Base-by-base conservation (phyloP, 2,113 vertebrate species). In the Bos javanicus region DNA sequence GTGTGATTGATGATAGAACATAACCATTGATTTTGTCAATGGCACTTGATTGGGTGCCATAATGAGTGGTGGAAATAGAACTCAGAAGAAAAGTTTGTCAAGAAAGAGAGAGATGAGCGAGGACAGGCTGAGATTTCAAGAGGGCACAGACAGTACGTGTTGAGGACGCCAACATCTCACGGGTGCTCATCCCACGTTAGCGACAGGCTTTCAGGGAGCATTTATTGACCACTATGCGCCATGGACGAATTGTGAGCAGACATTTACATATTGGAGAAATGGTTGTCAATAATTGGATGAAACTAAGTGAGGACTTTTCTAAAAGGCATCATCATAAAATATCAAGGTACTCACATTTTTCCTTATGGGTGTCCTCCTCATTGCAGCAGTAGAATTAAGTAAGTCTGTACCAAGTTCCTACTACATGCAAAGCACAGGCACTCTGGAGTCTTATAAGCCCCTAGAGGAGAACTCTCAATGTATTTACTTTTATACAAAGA, bases 21-120 rank as follows among this genome's bases (percentile, higher is more conserved):
- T 78, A 95, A 60, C 94, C 57, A 84, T 93, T 94, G 83, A 96
- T 97, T 97, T 97, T 95, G 48, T 94, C 93, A 84, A 36, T 95
- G 91, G 17, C 39, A 52, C 78, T 95, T 95, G 93, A 95, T 81
- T 97, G 85, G 54, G 71, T 71, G 12, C 83, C 67, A 62, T 94
- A 96, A 92, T 62, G 43, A 87, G 33, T 52, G 3, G 39, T 93
- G 26, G 60, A 71, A 97, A 93, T 92, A 96, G 81, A 98, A 88
- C 83, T 52, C 48, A 94, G 94, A 97, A 60, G 43, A 97, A 88
- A 60, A 91, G 46, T 86, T 90, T 78, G 30, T 56, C 60, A 84
- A 94, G 50, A 78, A 30, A 94, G 39, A 60, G 64, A 48, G 76
- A 64, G 6, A 43, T 56, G 43, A n/a, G 2, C 33, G 62, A 96